These are phyloP conservation scores for Poecile montanus DNA, from an alignment of 2,797 vertebrate species.

Conservation along the genomic window DNA sequence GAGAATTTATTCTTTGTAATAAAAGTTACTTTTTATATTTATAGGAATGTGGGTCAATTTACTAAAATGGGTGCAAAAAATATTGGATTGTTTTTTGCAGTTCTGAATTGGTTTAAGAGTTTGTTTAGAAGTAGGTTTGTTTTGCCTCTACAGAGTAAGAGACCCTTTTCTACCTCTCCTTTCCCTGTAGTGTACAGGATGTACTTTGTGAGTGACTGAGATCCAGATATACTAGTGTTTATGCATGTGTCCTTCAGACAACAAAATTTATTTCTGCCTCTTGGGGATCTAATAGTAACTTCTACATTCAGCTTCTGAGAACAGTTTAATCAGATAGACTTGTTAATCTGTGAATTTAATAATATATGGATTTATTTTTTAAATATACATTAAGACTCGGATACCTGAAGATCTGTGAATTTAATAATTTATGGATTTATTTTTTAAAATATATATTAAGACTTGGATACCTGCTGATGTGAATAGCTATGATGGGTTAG, in stretches of 20 bases:
- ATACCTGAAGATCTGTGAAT: background rate
- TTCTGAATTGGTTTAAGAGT: background rate
- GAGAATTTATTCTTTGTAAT: conserved; percentile 72
- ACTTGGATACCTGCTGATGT: background rate
- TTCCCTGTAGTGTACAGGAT: accelerated
- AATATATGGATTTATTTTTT: background rate
- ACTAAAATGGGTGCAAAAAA: conserved; percentile 46
- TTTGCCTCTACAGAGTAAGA: background rate
- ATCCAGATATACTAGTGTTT: background rate
- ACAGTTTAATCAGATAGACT: background rate
- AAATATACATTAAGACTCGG: background rate
- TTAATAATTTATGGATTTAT: background rate
- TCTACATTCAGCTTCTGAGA: background rate
- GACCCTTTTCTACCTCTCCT: background rate
- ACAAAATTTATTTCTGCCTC: background rate
- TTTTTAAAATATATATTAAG: background rate
- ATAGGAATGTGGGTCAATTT: background rate
- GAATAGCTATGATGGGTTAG: background rate
- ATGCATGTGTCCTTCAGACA: background rate
- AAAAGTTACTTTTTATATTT: conserved; percentile 63
- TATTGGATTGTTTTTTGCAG: background rate
- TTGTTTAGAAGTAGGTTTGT: background rate
- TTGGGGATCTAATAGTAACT: background rate
- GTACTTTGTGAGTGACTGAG: background rate
- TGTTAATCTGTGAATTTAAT: background rate